Evolutionary conservation across 2,113 vertebrate species (phyloP).

Genomic region (Psilopsiagon aurifrons): DNA sequence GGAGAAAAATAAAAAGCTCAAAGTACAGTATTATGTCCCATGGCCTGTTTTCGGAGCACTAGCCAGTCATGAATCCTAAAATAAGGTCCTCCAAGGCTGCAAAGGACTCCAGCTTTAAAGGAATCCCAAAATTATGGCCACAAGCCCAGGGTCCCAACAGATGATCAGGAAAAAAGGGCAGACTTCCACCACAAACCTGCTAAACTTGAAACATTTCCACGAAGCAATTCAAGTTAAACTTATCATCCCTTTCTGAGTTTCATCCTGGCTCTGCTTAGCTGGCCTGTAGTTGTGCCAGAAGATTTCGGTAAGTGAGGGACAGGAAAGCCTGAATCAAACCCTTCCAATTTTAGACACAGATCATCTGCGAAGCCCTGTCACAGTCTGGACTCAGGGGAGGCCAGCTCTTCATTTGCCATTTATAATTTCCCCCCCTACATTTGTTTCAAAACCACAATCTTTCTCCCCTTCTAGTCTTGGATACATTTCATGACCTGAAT

Average conservation of each 20-base stretch:
- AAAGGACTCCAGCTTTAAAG: not conserved
- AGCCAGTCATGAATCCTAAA: not conserved
- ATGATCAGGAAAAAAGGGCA: not conserved
- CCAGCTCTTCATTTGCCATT: not conserved
- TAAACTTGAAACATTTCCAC: not conserved
- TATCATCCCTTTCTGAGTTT: not conserved
- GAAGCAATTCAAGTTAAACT: conserved; percentile 2
- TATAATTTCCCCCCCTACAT: not conserved
- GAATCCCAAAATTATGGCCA: not conserved
- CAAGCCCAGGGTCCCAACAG: not conserved
- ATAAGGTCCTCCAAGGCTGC: not conserved
- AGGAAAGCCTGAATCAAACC: conserved; percentile 11
- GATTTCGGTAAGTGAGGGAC: conserved; percentile 3
- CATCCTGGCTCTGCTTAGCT: not conserved
- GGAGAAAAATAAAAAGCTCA: not conserved
- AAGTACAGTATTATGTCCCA: not conserved
- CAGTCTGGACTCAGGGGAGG: not conserved
- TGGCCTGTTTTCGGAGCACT: not conserved
- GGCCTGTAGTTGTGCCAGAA: not conserved
- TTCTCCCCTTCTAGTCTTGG: not conserved
- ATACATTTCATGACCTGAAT: not conserved
- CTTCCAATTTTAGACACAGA: not conserved
- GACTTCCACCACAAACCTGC: conserved; percentile 6
- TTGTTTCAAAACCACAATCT: not conserved
- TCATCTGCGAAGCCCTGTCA: not conserved